Base-by-base conservation (phyloP, 64 coral and sea anemone genomes). In the Stichodactyla helianthus region DNA sequence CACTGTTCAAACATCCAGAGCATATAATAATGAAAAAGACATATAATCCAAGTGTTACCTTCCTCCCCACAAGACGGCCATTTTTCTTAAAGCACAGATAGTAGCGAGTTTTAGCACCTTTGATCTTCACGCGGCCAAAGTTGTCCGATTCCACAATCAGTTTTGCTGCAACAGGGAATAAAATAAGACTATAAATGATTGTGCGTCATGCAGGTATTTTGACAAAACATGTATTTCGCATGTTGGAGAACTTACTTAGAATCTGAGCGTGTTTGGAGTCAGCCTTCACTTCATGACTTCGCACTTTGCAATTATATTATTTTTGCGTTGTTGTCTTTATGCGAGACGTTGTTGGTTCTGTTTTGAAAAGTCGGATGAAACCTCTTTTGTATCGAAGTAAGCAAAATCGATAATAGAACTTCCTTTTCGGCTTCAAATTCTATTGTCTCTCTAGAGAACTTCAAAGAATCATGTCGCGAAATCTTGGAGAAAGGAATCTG, bases 121-220 rank as follows among this genome's bases (percentile, higher is more conserved):
- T 79, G 55, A 96, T 96, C 27, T 89, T 87, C 50, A 96, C 94
- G 25, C 94, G 81, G 62, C 94, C 94, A 86, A 96, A 96, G 44
- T 89, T 96, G 89, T 96, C 94, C 17, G 94, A 96, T 84, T 96
- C 94, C 20, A 96, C 89, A 59, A 96, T 92, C 26, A 96, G 63
- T 77, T 96, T 96, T 10, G 94, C 94, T 96, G 91, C 44, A 88
- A 93, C 51, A 50, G 70, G 12, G 14, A 58, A 58, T 11, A 27
- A n/a, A 74, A 74, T 31, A 3, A 74, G 23, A 35, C 4, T 13
- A 74, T 23, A 31, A 31, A 31, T 31, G 2, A 27, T 12, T 11
- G 26, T 13, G 25, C 10, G 25, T 31, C 8, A 5, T 74, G 26
- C 25, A 9, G 27, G 7, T 1, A 10, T 2, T 19, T 31, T 27